Evolutionary conservation across 2,888 invertebrate genomes (phyloP).

Genomic region (Phalera bucephala): DNA sequence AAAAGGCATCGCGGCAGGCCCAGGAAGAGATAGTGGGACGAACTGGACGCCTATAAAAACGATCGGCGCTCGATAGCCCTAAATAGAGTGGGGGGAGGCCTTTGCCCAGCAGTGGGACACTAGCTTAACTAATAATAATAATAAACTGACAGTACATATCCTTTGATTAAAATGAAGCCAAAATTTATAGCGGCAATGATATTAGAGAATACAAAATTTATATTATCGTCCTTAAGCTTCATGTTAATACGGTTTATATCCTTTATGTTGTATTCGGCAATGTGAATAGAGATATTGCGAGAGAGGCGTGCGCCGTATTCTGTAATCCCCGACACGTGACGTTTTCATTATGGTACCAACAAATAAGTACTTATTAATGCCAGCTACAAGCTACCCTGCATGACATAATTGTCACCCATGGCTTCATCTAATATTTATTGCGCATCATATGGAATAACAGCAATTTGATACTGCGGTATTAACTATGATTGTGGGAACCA

Average conservation of each 20-base stretch:
- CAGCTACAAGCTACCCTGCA: conserved; percentile 46
- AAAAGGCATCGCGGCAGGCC: no score
- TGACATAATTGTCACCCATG: conserved; percentile 65
- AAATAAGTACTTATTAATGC: conserved; percentile 76
- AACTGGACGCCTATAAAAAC: no score
- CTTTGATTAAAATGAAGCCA: conserved; percentile 48
- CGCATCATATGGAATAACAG: conserved; percentile 63
- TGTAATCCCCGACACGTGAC: conserved; percentile 73
- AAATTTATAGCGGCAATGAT: no score
- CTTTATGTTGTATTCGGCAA: conserved; percentile 29
- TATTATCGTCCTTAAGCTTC: conserved; percentile 47
- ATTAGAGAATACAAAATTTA: no score
- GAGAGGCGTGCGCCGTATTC: conserved; percentile 43
- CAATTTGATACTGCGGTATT: conserved; percentile 63
- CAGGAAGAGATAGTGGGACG: no score
- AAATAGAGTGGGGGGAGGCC: no score
- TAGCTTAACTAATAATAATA: no score
- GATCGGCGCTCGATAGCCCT: no score
- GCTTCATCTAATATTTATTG: conserved; percentile 76
- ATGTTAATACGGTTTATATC: conserved; percentile 20
- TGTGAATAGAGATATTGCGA: conserved; percentile 49
- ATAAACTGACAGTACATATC: no score
- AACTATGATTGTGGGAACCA: conserved; percentile 54
- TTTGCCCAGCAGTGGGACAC: no score
- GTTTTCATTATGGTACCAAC: conserved; percentile 69